Conservation (phyloP, 2,113 vertebrate genomes). For the Apeltes quadracus region DNA sequence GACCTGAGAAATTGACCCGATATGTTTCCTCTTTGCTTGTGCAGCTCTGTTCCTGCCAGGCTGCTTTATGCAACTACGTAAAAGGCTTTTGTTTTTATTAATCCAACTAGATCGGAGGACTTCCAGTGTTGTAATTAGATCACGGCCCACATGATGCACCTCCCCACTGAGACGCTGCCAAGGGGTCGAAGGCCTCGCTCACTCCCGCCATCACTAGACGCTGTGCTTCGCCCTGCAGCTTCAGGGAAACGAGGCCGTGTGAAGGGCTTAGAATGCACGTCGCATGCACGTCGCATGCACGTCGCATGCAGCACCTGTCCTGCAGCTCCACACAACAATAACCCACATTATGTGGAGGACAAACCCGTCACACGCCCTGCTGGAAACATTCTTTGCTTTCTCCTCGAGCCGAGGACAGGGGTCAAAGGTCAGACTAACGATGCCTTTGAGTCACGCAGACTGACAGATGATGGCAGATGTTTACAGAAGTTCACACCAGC, state of each 20-base stretch:
- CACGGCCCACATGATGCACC: no score
- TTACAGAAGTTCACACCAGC: no score
- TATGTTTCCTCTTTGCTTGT: no score
- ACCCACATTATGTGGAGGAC: not conserved
- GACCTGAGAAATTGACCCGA: no score
- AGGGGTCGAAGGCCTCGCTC: no score
- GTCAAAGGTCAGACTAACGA: not conserved
- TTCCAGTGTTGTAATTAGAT: not conserved
- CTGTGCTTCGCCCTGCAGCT: no score
- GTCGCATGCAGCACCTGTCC: conserved; percentile 5
- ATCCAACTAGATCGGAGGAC: not conserved
- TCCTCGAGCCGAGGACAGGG: not conserved
- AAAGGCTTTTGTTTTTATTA: not conserved
- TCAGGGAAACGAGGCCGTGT: no score
- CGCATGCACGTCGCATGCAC: no score
- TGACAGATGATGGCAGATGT: not conserved
- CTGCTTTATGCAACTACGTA: conserved; percentile 11
- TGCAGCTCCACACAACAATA: conserved; percentile 2
- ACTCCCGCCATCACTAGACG: no score
- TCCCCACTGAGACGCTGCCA: no score
- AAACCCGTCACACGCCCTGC: not conserved
- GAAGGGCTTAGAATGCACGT: no score
- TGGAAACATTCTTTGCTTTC: not conserved
- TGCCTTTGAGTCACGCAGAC: not conserved
- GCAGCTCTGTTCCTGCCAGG: not conserved